These are phyloP conservation scores for Zygothrica quintamaculata DNA, from an alignment of 2,888 invertebrate genomes.

Conservation along the genomic window DNA sequence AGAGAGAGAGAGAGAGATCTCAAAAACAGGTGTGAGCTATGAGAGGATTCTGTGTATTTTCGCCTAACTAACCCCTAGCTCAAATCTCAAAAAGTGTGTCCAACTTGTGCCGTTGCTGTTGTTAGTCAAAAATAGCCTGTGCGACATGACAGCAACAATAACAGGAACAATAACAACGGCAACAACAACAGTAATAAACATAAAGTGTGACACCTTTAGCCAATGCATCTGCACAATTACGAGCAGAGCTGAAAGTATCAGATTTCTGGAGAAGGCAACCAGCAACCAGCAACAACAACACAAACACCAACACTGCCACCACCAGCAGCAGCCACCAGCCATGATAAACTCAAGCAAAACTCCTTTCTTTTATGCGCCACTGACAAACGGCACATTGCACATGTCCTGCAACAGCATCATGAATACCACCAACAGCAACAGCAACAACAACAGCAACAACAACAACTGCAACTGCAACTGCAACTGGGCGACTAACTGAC, in stretches of 20 bases:
- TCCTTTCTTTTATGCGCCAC: constrained; percentile 80
- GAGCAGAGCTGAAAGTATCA: constrained; percentile 68
- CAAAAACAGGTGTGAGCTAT: constrained; percentile 26
- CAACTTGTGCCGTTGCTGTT: constrained; percentile 69
- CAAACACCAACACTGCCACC: constrained; percentile 3
- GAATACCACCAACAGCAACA: constrained; percentile 9
- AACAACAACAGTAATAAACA: constrained; percentile 49
- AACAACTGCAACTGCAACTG: constrained; percentile 12
- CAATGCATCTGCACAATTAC: constrained; percentile 80
- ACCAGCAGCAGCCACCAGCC: constrained; percentile 39
- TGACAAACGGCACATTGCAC: constrained; percentile 81
- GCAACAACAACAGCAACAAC: constrained; percentile 24
- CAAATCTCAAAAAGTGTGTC: constrained; percentile 69
- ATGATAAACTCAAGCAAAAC: constrained; percentile 58
- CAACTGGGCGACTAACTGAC: constrained; percentile 34
- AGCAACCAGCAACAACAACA: constrained; percentile 37
- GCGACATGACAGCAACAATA: constrained; percentile 51
- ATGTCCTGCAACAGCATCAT: constrained; percentile 60
- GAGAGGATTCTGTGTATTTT: not conserved
- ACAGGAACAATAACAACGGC: constrained; percentile 30
- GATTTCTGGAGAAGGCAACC: constrained; percentile 72
- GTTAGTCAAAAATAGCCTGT: constrained; percentile 68
- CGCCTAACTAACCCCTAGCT: constrained; percentile 13
- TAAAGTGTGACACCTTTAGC: constrained; percentile 73
- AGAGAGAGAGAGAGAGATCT: no score